phyloP scores from a whole-genome alignment of 2,888 invertebrate genomes.

The Ormyrus rosae region DNA sequence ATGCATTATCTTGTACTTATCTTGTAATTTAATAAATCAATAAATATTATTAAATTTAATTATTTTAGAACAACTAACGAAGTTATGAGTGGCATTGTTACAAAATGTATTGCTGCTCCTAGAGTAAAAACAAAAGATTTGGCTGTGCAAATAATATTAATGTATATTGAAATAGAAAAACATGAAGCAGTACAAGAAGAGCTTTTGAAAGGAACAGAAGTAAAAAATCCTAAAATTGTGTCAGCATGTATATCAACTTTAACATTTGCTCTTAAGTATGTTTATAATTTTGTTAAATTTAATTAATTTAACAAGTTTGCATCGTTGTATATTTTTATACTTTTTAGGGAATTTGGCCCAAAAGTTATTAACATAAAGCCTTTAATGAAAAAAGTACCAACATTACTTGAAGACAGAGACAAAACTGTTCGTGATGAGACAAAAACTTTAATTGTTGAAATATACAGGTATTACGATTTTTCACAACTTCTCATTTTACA shows the following conservation, averaged over 20 bases:
- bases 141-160: conserved; percentile 90
- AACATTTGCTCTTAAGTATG: conserved; percentile 83
- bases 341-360: conserved; percentile 88
- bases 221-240: conserved; percentile 97
- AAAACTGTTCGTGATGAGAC: conserved; percentile 94
- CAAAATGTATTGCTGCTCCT: conserved; percentile 94
- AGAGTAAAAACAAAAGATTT: conserved; percentile 94
- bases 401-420: conserved; percentile 92
- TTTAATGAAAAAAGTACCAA: conserved; percentile 90
- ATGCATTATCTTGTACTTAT: not conserved
- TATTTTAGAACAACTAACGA: conserved; percentile 85
- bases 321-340: not conserved
- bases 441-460: conserved; percentile 92
- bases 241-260: conserved; percentile 87
- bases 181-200: conserved; percentile 93
- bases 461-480: conserved; percentile 82
- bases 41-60: not conserved
- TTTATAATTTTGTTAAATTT: conserved; percentile 51
- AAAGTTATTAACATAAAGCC: conserved; percentile 94
- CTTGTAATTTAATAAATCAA: conserved; percentile 13
- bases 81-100: conserved; percentile 90
- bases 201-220: conserved; percentile 93
- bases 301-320: not conserved
- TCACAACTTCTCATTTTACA: not conserved
- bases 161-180: conserved; percentile 98